Base-by-base conservation (phyloP, 2,888 invertebrate genomes). In the Chrysotoxum bicinctum region DNA sequence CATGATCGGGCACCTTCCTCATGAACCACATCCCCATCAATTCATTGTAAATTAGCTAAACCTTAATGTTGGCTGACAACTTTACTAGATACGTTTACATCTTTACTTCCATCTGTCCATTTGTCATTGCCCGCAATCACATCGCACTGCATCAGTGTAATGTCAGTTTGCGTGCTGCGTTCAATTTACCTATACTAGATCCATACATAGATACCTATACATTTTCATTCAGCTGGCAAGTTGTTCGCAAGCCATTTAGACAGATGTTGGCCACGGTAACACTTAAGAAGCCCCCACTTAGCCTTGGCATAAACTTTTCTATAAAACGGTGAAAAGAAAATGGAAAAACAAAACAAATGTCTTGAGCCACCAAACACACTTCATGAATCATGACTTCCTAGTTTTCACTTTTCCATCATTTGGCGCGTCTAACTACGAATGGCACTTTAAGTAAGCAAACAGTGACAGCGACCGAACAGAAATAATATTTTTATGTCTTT, bases 351-450 rank as follows among this genome's bases (percentile, higher is more conserved):
- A 66, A 73, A 21, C 56, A 75, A 76, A 84, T 75, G 74, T 79
- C 74, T 79, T 79, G 60, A 70, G 70, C 74, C 69, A 64, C 64
- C 69, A 70, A 43, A 72, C 54, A 76, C 58, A 82, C 80, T 72
- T 32, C 60, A 69, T 60, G 48, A 80, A 79, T 85, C 60, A 69
- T 62, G 48, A 80, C 85, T 85, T 85, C 85, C 85, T 85, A 85
- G 85, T 85, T 85, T 85, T 85, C 85, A 85, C 85, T 85, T 80
- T 85, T 80, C 68, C 66, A 62, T 69, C 80, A 80, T 68, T 43
- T 43, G 52, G 56, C 43, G 40, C 14, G 19, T 26, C 10, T 14
- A 66, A 66, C 23, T 12, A 60, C 50, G 48, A 5, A 37, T 52
- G 54, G 48, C 69, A 70, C 54, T 74, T 70, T 56, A 35, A 66